A percentile compares a stretch with the other conserved stretches of the same genome.
phyloP scores from a whole-genome alignment of 2,888 invertebrate species.

The Limnephilus rhombicus region DNA sequence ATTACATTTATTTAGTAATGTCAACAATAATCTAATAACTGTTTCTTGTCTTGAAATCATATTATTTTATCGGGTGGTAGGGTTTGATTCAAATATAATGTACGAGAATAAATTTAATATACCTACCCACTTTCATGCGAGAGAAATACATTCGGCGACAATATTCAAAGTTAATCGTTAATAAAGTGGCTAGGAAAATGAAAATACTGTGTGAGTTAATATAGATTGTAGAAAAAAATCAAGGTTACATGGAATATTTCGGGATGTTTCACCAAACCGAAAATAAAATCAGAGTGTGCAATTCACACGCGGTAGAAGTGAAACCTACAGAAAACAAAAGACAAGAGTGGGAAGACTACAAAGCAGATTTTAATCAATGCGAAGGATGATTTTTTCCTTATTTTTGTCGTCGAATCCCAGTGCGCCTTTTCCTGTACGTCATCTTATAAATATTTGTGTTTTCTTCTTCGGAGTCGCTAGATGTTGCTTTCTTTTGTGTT shows the following conservation, averaged over 20 bases:
- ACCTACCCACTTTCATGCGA: not conserved
- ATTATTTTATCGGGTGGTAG: not conserved
- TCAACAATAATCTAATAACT: constrained; percentile 12
- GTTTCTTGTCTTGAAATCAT: not conserved
- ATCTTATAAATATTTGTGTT: too few species aligned
- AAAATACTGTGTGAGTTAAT: not conserved
- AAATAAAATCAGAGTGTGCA: too few species aligned
- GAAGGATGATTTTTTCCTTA: too few species aligned
- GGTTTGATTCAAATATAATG: not conserved
- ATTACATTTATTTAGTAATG: constrained; percentile 6
- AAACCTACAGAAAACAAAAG: too few species aligned
- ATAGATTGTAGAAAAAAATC: not conserved
- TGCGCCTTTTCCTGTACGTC: too few species aligned
- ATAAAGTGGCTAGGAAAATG: not conserved
- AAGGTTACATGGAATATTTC: not conserved
- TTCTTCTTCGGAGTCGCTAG: too few species aligned
- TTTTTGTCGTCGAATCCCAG: too few species aligned
- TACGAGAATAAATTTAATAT: not conserved
- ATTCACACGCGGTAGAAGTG: too few species aligned
- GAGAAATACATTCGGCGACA: not conserved
- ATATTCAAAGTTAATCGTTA: not conserved
- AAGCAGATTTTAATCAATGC: too few species aligned
- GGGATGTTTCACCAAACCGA: too few species aligned
- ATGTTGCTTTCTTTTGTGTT: too few species aligned
- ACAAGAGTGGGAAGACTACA: too few species aligned